Conservation (phyloP, 2,113 vertebrate species). For the Erythrocebus patas region DNA sequence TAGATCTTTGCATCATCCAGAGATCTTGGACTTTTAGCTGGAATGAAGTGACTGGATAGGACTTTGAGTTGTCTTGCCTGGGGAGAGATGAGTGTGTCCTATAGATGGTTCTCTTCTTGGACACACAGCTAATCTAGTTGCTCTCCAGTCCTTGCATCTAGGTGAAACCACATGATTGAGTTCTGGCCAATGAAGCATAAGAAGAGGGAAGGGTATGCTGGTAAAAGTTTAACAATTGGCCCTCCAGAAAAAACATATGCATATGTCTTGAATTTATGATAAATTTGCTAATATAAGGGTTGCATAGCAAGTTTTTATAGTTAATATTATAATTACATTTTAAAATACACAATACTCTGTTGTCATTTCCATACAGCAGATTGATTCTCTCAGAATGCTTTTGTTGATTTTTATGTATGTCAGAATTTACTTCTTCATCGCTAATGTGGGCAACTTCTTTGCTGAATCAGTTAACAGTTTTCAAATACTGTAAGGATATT, state of each 20-base stretch:
- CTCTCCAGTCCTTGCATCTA: background rate
- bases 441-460: background rate
- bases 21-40: background rate
- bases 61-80: background rate
- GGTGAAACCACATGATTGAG: background rate
- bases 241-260: background rate
- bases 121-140: background rate
- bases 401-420: background rate
- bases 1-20: background rate
- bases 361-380: background rate
- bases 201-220: background rate
- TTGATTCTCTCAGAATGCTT: conserved; percentile 29
- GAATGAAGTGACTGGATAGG: background rate
- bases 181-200: background rate
- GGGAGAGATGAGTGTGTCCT: background rate
- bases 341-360: background rate
- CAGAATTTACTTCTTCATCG: conserved; percentile 17
- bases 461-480: conserved; percentile 10
- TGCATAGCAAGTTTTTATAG: background rate
- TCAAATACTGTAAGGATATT: conserved; percentile 26
- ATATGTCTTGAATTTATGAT: background rate
- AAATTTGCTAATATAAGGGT: background rate
- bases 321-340: background rate
- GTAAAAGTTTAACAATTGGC: background rate
- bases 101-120: background rate